Percentiles rank a stretch among this genome's conserved stretches.
These are phyloP conservation scores for Alcis repandata DNA, from an alignment of 2,888 invertebrate species.

Conservation along the genomic window DNA sequence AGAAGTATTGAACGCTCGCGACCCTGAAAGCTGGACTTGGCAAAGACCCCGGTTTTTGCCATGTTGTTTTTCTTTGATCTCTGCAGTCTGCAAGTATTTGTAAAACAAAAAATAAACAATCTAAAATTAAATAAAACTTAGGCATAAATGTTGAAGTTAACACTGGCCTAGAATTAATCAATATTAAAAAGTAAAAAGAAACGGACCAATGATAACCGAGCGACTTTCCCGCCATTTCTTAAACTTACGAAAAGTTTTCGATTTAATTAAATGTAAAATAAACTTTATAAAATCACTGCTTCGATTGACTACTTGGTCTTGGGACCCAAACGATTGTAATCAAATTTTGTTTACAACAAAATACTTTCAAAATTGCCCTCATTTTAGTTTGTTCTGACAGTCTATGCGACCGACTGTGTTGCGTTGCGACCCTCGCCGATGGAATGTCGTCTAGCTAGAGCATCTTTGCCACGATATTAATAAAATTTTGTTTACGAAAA, in stretches of 20 bases:
- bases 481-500: neutral
- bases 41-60: slow-evolving; percentile 75
- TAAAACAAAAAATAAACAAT: slow-evolving; percentile 27
- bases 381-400: slow-evolving; percentile 46
- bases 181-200: neutral
- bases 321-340: slow-evolving; percentile 4
- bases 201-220: neutral
- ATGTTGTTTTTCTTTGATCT: slow-evolving; percentile 71
- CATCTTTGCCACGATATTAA: slow-evolving; percentile 1
- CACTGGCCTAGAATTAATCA: neutral
- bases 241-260: neutral
- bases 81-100: slow-evolving; percentile 57
- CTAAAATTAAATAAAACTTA: slow-evolving; percentile 3
- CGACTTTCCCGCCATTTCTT: slow-evolving; percentile 54
- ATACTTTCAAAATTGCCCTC: slow-evolving; percentile 77
- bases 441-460: slow-evolving; percentile 24
- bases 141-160: neutral
- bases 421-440: slow-evolving; percentile 17
- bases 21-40: slow-evolving; percentile 83
- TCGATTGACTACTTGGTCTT: neutral
- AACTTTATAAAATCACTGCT: neutral
- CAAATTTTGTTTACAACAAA: slow-evolving; percentile 15
- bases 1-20: slow-evolving; percentile 67
- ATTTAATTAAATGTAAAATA: neutral
- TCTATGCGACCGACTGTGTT: no score